A percentile compares a stretch with the other conserved stretches of the same genome.
phyloP scores from a whole-genome alignment of 2,113 vertebrate genomes.

The Leptobrachium leishanense region DNA sequence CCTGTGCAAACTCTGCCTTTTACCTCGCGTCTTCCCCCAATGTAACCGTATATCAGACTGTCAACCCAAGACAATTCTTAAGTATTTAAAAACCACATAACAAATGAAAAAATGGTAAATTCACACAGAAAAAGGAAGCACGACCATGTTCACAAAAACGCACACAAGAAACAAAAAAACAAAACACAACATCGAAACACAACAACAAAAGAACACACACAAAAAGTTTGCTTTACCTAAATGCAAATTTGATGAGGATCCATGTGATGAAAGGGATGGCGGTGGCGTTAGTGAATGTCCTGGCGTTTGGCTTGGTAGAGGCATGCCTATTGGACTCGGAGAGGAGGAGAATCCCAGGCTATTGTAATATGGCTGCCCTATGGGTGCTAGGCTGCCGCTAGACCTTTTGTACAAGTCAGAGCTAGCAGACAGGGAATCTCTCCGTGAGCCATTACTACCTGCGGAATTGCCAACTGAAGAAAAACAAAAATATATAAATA shows the following conservation, averaged over 20 bases:
- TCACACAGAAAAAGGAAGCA: not conserved
- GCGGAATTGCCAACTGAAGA: conserved; percentile 90
- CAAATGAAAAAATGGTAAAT: conserved; percentile 19
- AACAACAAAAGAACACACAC: conserved; percentile 69
- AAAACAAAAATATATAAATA: conserved; percentile 62
- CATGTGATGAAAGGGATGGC: conserved; percentile 95
- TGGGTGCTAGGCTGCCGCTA: conserved; percentile 92
- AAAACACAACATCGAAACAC: conserved; percentile 50
- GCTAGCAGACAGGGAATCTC: conserved; percentile 92
- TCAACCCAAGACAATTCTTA: too few relatives aligned
- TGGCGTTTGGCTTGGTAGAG: conserved; percentile 88
- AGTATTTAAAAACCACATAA: not conserved
- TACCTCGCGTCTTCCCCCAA: too few relatives aligned
- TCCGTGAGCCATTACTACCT: conserved; percentile 92
- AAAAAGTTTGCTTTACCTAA: conserved; percentile 81
- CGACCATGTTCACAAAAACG: too few relatives aligned
- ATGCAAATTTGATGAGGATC: conserved; percentile 96
- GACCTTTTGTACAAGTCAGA: conserved; percentile 96
- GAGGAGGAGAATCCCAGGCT: conserved; percentile 97
- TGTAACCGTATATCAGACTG: too few relatives aligned
- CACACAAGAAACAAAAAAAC: not conserved
- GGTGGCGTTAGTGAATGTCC: conserved; percentile 97
- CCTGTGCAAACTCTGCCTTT: too few relatives aligned
- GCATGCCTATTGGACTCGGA: conserved; percentile 95
- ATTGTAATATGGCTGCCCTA: conserved; percentile 97